Evolutionary conservation across 2,113 vertebrate genomes (phyloP).

Genomic region (Glaucidium brasilianum): DNA sequence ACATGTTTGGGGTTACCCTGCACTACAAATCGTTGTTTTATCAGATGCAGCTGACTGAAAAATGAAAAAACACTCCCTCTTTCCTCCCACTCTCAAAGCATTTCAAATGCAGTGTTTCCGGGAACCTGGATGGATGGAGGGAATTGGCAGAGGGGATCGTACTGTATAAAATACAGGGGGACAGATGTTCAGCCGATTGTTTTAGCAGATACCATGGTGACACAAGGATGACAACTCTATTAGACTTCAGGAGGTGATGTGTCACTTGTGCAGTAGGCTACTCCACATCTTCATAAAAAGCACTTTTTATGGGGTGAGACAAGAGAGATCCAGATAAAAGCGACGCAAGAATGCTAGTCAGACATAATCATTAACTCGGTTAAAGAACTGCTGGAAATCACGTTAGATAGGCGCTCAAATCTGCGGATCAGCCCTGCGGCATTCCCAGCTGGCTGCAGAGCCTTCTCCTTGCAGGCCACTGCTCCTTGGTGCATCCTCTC

Average conservation of each 20-base stretch:
- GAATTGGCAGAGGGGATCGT: conserved; percentile 23
- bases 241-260: conserved; percentile 49
- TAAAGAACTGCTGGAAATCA: conserved; percentile 26
- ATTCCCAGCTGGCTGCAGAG: neutral
- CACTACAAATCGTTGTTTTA: conserved; percentile 48
- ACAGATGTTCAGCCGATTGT: conserved; percentile 34
- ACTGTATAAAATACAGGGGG: neutral
- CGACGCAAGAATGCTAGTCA: conserved; percentile 1
- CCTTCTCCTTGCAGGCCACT: neutral
- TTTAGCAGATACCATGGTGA: conserved; percentile 36
- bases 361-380: neutral
- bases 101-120: conserved; percentile 1
- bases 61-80: conserved; percentile 36
- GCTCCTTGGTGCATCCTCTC: neutral
- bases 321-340: conserved; percentile 18
- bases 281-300: conserved; percentile 41
- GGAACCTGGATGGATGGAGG: neutral
- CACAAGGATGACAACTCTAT: conserved; percentile 33
- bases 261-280: conserved; percentile 43
- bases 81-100: conserved; percentile 40
- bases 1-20: conserved; percentile 46
- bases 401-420: neutral
- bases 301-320: conserved; percentile 54
- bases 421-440: neutral
- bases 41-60: conserved; percentile 59